Evolutionary conservation across 2,113 vertebrate genomes (phyloP).

Genomic region (Corythoichthys haematopterus): DNA sequence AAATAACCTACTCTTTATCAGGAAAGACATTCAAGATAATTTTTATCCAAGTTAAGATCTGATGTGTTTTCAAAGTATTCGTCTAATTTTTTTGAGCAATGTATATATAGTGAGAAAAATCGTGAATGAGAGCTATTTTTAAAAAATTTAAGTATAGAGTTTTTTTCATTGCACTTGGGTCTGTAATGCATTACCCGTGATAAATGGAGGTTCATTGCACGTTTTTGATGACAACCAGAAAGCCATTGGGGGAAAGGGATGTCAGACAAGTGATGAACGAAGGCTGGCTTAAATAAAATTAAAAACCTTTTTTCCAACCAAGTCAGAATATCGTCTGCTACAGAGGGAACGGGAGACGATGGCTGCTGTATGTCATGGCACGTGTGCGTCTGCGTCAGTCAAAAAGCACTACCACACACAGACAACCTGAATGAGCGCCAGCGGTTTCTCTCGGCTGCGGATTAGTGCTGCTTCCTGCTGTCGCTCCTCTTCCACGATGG

Average conservation of each 20-base stretch:
- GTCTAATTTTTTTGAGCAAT: too few relatives aligned
- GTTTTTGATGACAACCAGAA: slow-evolving; percentile 40
- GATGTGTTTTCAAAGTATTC: too few relatives aligned
- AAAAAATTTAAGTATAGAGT: too few relatives aligned
- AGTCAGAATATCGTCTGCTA: background rate
- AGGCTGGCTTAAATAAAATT: slow-evolving; percentile 23
- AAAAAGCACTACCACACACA: slow-evolving; percentile 6
- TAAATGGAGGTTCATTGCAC: background rate
- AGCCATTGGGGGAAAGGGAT: slow-evolving; percentile 4
- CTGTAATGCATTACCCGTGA: background rate
- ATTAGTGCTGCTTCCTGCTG: slow-evolving; percentile 92
- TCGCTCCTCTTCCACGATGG: slow-evolving; percentile 91
- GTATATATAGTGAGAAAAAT: too few relatives aligned
- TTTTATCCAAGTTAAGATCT: too few relatives aligned
- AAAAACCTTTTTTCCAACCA: background rate
- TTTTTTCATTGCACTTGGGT: background rate
- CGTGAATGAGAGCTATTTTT: too few relatives aligned
- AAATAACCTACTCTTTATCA: too few relatives aligned
- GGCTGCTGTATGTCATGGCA: background rate
- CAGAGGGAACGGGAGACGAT: background rate
- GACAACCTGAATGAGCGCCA: slow-evolving; percentile 91
- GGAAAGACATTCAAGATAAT: too few relatives aligned
- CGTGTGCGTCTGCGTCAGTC: background rate
- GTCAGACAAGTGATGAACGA: slow-evolving; percentile 33
- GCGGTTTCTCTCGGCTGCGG: slow-evolving; percentile 90